Base-by-base conservation (phyloP, 1,140 invertebrate genomes). In the Asbolus verrucosus region DNA sequence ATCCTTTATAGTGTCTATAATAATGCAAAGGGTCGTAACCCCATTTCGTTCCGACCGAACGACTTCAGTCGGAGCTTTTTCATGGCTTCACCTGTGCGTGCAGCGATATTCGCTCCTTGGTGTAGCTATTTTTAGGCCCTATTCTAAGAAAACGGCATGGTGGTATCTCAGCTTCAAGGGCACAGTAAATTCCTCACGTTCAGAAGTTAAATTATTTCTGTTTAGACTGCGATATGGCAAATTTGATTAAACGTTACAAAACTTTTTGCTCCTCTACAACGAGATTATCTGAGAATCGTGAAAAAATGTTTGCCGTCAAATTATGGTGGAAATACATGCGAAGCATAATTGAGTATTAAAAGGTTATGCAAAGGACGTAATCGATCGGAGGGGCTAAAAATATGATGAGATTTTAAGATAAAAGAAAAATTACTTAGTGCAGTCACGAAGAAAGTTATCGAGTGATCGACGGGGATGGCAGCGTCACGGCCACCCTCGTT, bases 1-100 rank as follows among this genome's bases (percentile, higher is more conserved):
- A 46, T n/a, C 21, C 21, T 8, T 54, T 54, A 54, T 21, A 9
- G 19, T 14, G 46, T 54, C 46, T 11, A 24, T 27, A 24, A 54
- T 36, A 36, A 36, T 36, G 33, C 33, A 27, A 24, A 14, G 46
- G 46, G 46, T 54, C 46, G 46, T 54, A 54, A 54, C 46, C 46
- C 46, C 21, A 24, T 27, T 54, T 54, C 11, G 9, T 19, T 27
- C 14, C 21, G 19, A n/a, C 9, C 11, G 15, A 4, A 9, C 16
- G 43, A 5, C 18, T 50, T 21, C 39, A 14, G 11, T 11, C 33
- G 33, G 33, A 11, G 5, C 13, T 50, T 50, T 50, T 50, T 50
- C 43, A 50, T 50, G 43, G 8, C 43, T 50, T 54, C 21, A 54
- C 46, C 46, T 50, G 43, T 50, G 43, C 43, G 33, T 36, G 33